Evolutionary conservation across 2,797 vertebrate species (phyloP).

Genomic region (Hirundo rustica): DNA sequence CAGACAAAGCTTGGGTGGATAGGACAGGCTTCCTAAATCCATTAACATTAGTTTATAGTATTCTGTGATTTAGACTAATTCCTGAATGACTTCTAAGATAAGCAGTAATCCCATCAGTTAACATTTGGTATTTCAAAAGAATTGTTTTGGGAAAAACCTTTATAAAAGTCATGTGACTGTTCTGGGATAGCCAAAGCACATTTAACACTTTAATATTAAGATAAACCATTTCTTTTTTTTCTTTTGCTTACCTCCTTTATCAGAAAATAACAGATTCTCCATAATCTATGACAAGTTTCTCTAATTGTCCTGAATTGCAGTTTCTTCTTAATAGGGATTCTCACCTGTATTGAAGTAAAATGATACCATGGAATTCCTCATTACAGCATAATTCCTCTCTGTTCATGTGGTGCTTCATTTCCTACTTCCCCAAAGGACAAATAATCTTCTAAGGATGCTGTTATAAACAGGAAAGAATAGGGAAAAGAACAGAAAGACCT

Average conservation of each 20-base stretch:
- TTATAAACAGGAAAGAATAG: not conserved
- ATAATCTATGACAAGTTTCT: not conserved
- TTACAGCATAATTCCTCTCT: not conserved
- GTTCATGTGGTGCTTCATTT: not conserved
- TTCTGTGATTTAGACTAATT: not conserved
- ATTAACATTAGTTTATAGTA: not conserved
- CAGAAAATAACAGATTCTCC: not conserved
- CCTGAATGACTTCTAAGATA: not conserved
- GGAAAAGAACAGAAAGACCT: not conserved
- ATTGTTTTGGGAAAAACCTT: not conserved
- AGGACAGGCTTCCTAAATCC: not conserved
- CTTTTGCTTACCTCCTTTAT: not conserved
- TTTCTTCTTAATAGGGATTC: not conserved
- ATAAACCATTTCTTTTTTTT: not conserved
- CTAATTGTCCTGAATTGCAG: not conserved
- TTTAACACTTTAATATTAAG: not conserved
- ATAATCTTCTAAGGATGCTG: not conserved
- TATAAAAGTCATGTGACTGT: not conserved
- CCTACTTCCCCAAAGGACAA: constrained; percentile 4
- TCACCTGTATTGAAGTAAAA: not conserved
- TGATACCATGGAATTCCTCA: not conserved
- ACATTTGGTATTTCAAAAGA: not conserved
- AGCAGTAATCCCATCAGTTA: not conserved
- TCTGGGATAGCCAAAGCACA: not conserved
- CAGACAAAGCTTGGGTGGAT: not conserved